These are phyloP conservation scores for Magallana ariakensis DNA, from an alignment of 1,140 invertebrate genomes.

Conservation along the genomic window DNA sequence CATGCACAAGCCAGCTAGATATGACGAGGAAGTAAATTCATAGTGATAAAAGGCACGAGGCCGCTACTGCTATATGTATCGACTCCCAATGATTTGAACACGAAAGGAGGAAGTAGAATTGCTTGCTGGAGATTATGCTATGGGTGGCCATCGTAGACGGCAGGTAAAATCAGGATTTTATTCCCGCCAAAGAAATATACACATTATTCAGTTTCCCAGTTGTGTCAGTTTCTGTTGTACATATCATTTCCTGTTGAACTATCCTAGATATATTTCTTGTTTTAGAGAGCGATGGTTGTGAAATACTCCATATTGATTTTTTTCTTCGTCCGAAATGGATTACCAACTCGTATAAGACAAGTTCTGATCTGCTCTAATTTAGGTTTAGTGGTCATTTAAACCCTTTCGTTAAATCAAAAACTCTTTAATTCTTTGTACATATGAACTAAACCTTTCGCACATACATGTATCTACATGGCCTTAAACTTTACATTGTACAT, in stretches of 20 bases:
- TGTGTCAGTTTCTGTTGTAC: neutral
- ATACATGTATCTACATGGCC: neutral
- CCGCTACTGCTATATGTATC: neutral
- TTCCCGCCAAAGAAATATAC: slow-evolving; percentile 18
- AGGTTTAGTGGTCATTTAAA: slow-evolving; percentile 32
- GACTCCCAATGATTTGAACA: neutral
- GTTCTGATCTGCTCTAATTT: neutral
- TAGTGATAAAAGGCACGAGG: neutral
- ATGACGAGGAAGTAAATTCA: slow-evolving; percentile 19
- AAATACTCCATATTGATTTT: slow-evolving; percentile 22
- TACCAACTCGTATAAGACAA: neutral
- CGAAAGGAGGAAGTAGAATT: slow-evolving; percentile 13
- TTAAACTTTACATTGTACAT: neutral
- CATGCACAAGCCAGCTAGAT: neutral
- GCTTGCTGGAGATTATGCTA: neutral
- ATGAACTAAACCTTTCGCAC: neutral
- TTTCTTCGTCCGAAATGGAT: neutral
- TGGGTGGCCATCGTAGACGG: slow-evolving; percentile 31
- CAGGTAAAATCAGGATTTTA: neutral
- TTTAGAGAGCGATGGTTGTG: neutral
- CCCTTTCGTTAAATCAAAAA: neutral
- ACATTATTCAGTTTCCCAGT: neutral
- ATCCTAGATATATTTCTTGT: neutral
- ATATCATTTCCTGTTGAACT: neutral
- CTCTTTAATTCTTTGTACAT: neutral